phyloP scores from a whole-genome alignment of 2,888 invertebrate species.

The Polymixis flavicincta region DNA sequence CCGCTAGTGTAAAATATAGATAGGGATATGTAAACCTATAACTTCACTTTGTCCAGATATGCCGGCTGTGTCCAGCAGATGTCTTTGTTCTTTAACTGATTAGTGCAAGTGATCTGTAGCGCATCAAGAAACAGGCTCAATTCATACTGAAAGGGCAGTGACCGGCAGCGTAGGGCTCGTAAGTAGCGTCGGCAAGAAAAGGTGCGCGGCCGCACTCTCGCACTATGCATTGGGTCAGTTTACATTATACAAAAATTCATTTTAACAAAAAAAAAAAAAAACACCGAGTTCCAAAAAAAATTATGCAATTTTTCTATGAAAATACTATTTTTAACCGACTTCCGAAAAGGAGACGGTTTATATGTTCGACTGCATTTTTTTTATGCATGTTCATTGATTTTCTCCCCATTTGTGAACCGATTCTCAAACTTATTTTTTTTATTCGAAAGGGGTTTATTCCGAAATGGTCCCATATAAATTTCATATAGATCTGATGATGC shows the following conservation, averaged over 20 bases:
- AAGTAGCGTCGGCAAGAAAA: neutral
- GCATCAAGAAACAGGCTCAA: neutral
- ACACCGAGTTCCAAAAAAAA: too few relatives aligned
- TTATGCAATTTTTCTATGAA: too few relatives aligned
- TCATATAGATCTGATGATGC: too few relatives aligned
- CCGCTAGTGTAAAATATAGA: neutral
- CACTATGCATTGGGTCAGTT: neutral
- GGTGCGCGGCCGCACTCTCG: neutral
- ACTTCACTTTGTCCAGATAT: slow-evolving; percentile 67
- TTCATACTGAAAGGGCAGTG: neutral
- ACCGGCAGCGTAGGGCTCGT: neutral
- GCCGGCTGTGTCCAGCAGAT: slow-evolving; percentile 73
- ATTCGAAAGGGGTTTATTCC: too few relatives aligned
- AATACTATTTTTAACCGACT: too few relatives aligned
- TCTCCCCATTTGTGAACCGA: too few relatives aligned
- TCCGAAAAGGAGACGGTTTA: too few relatives aligned
- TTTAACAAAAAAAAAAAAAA: too few relatives aligned
- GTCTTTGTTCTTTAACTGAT: slow-evolving; percentile 70
- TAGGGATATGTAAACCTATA: slow-evolving; percentile 65
- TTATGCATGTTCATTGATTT: too few relatives aligned
- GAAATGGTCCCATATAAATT: too few relatives aligned
- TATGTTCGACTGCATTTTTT: too few relatives aligned
- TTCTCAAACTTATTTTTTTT: too few relatives aligned
- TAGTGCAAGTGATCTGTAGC: slow-evolving; percentile 65
- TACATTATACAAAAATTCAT: neutral